Evolutionary conservation across 2,797 vertebrate genomes (phyloP).

Genomic region (Euphonia xanthogaster): DNA sequence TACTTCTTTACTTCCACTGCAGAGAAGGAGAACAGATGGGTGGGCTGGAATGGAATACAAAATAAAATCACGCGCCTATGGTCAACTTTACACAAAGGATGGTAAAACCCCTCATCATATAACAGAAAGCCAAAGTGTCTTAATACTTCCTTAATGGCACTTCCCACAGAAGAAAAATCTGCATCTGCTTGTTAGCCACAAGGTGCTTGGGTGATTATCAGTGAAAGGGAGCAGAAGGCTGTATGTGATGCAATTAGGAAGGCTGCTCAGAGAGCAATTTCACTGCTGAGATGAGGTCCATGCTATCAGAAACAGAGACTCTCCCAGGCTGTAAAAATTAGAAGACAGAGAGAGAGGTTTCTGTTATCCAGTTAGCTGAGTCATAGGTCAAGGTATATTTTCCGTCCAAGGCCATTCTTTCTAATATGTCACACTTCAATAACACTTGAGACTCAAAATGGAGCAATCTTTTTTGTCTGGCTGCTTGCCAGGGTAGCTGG

Average conservation of each 20-base stretch:
- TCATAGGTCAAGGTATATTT: neutral
- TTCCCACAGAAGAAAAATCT: conserved; percentile 2
- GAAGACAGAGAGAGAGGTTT: neutral
- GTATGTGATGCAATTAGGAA: neutral
- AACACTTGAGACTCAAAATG: neutral
- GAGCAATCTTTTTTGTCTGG: conserved; percentile 9
- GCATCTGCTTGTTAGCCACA: neutral
- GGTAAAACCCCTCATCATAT: neutral
- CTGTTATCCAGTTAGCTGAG: neutral
- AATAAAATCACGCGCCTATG: neutral
- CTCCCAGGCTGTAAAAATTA: neutral
- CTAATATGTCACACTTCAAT: neutral
- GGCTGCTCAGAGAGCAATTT: neutral
- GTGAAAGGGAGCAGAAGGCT: neutral
- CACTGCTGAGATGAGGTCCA: neutral
- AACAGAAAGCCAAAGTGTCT: neutral
- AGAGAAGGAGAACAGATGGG: conserved; percentile 1
- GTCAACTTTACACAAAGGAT: neutral
- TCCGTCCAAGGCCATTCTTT: neutral
- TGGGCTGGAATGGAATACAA: neutral
- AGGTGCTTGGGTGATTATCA: neutral
- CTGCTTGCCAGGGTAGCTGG: neutral
- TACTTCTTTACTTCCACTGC: neutral
- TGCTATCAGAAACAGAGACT: neutral
- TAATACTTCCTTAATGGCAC: neutral